Percentiles rank a stretch among this genome's conserved stretches.
Evolutionary conservation across 2,797 vertebrate genomes (phyloP).

Genomic region (Eremophila alpestris): DNA sequence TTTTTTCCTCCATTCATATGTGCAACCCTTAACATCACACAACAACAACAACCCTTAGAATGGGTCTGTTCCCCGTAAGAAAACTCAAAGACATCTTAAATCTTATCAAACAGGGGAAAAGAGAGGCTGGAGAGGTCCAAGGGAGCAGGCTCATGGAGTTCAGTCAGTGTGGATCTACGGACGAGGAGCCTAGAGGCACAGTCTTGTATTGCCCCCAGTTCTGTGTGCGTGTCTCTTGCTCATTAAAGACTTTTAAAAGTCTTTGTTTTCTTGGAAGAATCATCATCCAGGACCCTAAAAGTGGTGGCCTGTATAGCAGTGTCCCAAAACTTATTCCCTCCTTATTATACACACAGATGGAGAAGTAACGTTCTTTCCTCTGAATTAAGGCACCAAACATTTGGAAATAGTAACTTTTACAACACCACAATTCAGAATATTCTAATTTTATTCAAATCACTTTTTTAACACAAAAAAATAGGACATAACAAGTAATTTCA

Average conservation of each 20-base stretch:
- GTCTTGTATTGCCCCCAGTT: neutral
- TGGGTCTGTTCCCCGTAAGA: neutral
- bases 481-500: neutral
- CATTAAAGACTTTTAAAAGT: neutral
- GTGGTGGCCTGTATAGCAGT: neutral
- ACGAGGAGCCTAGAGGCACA: neutral
- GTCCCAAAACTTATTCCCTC: neutral
- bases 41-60: neutral
- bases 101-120: neutral
- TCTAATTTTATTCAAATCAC: neutral
- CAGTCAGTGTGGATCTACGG: neutral
- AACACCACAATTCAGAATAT: neutral
- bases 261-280: neutral
- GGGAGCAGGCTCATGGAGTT: neutral
- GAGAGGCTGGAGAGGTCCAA: neutral
- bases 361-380: neutral
- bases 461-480: neutral
- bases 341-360: neutral
- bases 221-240: fast-evolving
- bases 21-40: neutral
- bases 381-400: neutral
- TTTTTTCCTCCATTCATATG: neutral
- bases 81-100: neutral
- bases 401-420: neutral
- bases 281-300: neutral